Conservation (phyloP, 2,113 vertebrate species). For the Brachyistius frenatus region DNA sequence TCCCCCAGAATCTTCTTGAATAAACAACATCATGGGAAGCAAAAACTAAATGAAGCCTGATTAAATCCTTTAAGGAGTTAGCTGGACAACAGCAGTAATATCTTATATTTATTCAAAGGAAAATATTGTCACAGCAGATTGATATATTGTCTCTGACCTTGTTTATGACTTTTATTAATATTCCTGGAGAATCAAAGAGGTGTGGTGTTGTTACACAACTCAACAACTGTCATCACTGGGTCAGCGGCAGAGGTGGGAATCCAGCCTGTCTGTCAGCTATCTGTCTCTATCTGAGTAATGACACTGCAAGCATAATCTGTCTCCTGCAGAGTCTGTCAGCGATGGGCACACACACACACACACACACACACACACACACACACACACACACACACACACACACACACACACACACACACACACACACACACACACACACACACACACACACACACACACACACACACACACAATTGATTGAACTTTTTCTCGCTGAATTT, state of each 20-base stretch:
- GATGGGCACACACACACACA: slow-evolving; percentile 39
- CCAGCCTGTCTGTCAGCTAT: slow-evolving; percentile 38
- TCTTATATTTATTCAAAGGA: slow-evolving; percentile 30
- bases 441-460: neutral
- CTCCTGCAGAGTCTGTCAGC: slow-evolving; percentile 44
- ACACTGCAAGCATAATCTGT: slow-evolving; percentile 59
- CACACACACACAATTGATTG: neutral
- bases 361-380: slow-evolving; percentile 11
- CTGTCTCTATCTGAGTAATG: slow-evolving; percentile 70
- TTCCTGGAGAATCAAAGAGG: slow-evolving; percentile 41
- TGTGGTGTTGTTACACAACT: slow-evolving; percentile 43
- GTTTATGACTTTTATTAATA: slow-evolving; percentile 56
- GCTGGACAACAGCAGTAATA: slow-evolving; percentile 3
- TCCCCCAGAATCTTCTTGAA: neutral
- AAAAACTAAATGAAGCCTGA: slow-evolving; percentile 2
- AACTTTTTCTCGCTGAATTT: neutral
- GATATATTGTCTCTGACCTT: slow-evolving; percentile 18
- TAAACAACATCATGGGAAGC: neutral
- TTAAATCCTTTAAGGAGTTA: slow-evolving; percentile 12
- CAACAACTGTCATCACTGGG: slow-evolving; percentile 52
- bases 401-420: slow-evolving; percentile 2
- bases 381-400: neutral
- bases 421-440: slow-evolving; percentile 1
- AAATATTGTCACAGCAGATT: slow-evolving; percentile 11
- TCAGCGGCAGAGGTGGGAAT: slow-evolving; percentile 57